Base-by-base conservation (phyloP, 2,113 vertebrate genomes). In the Pao palembangensis region DNA sequence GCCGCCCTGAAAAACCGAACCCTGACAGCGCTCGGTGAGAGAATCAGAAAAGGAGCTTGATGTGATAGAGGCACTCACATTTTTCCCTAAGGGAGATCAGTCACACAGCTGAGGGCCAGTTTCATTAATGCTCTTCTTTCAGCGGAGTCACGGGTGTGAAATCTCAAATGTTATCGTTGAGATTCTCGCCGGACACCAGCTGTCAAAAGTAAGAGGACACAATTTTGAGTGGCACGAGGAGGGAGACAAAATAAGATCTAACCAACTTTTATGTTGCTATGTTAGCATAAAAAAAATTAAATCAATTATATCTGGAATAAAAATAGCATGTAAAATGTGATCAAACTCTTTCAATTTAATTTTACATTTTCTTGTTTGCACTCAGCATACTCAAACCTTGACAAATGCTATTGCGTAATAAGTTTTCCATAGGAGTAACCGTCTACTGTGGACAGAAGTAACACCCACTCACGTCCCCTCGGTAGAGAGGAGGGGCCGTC, bases 1-100 rank as follows among this genome's bases (percentile, higher is more conserved):
- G 64, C 68, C 63, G 58, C 53, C 2, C 82, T 61, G 69, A 49
- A 55, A 55, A 64, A 18, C 43, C 20, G 67, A 75, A 58, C 28
- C 59, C 61, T 77, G 80, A 75, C 57, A 48, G 58, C 48, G 19
- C 46, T 52, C 46, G 17, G 46, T 6, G 19, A 62, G 67, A 34
- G 23, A 74, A 58, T 79, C 48, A 51, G 48, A 78, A 75, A 73
- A 75, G 58, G 56, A 52, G 41, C 58, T 63, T 41, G 59, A 63
- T 73, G 50, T 52, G 62, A 81, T 66, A 50, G 51, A 61, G 49
- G 20, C 49, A 64, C 6, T 20, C 17, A 60, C 57, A 31, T 64
- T 61, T 64, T 47, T 50, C 53, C 8, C 15, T 10, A 23, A 20
- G 51, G 60, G 38, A 46, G 69, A 46, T 21, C 52, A 61, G 41